These are phyloP conservation scores for Dromius quadrimaculatus DNA, from an alignment of 2,888 invertebrate genomes.

Conservation along the genomic window DNA sequence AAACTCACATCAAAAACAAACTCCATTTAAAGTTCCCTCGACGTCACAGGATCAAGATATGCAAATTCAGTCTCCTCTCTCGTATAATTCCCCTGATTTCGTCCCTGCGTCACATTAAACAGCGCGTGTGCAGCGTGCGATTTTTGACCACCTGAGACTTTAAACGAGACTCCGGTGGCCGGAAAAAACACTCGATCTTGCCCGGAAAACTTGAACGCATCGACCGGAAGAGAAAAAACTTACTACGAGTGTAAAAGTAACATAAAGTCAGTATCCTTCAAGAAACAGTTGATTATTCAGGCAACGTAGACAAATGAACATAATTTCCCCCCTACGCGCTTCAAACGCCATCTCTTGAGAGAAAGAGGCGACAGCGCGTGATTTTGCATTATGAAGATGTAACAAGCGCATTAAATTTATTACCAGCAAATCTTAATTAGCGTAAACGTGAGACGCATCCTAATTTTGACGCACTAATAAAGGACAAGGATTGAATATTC, in stretches of 20 bases:
- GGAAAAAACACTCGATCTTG: constrained; percentile 30
- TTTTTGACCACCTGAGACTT: constrained; percentile 54
- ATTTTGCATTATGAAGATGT: constrained; percentile 48
- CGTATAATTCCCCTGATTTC: constrained; percentile 18
- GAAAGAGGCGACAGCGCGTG: constrained; percentile 29
- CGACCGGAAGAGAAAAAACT: constrained; percentile 33
- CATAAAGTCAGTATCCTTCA: constrained; percentile 11
- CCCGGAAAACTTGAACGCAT: constrained; percentile 32
- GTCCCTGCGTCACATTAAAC: neutral
- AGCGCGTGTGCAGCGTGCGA: constrained; percentile 13
- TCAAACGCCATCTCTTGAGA: neutral
- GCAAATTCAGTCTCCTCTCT: constrained; percentile 9
- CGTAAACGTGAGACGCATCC: constrained; percentile 37
- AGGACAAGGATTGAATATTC: too few relatives aligned
- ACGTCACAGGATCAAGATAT: constrained; percentile 22
- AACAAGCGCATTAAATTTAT: constrained; percentile 45
- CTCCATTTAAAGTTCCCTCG: constrained; percentile 14
- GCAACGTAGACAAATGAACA: constrained; percentile 34
- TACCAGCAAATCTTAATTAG: constrained; percentile 51
- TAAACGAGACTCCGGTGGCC: constrained; percentile 51
- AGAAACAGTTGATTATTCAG: constrained; percentile 22
- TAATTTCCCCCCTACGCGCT: constrained; percentile 17
- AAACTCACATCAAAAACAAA: constrained; percentile 22
- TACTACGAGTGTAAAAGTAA: constrained; percentile 39
- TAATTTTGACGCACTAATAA: neutral